Evolutionary conservation across 2,888 invertebrate species (phyloP).

Genomic region (Tachina lurida): DNA sequence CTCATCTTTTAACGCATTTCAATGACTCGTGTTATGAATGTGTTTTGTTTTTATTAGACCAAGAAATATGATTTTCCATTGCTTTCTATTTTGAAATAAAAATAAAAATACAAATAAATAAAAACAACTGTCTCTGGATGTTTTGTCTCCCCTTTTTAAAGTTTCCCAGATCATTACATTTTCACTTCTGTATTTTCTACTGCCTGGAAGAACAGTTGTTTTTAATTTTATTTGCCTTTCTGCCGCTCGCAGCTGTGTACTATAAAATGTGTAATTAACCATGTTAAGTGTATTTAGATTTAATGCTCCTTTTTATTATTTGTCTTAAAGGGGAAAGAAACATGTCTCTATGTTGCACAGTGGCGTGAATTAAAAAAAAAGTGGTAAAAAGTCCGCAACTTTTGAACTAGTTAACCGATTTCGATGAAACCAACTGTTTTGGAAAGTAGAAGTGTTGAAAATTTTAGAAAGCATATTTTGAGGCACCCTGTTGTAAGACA

Average conservation of each 20-base stretch:
- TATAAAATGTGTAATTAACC: constrained; percentile 81
- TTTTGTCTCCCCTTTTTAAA: constrained; percentile 45
- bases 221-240: constrained; percentile 10
- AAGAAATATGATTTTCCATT: constrained; percentile 49
- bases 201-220: constrained; percentile 23
- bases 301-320: constrained; percentile 40
- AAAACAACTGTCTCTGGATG: constrained; percentile 12
- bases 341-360: background rate
- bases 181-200: constrained; percentile 17
- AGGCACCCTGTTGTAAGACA: too few relatives aligned
- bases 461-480: too few relatives aligned
- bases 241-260: constrained; percentile 78
- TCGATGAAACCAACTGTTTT: too few relatives aligned
- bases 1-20: constrained; percentile 32
- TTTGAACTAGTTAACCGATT: too few relatives aligned
- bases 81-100: constrained; percentile 1
- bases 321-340: constrained; percentile 4
- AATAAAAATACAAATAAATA: background rate
- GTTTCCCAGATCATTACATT: constrained; percentile 23
- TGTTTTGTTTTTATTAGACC: constrained; percentile 61
- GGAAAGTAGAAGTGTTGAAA: too few relatives aligned
- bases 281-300: constrained; percentile 78
- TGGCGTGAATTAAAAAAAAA: too few relatives aligned
- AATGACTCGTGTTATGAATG: constrained; percentile 56
- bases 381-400: too few relatives aligned